Evolutionary conservation across 2,113 vertebrate species (phyloP).

Genomic region (Gymnobelideus leadbeateri): DNA sequence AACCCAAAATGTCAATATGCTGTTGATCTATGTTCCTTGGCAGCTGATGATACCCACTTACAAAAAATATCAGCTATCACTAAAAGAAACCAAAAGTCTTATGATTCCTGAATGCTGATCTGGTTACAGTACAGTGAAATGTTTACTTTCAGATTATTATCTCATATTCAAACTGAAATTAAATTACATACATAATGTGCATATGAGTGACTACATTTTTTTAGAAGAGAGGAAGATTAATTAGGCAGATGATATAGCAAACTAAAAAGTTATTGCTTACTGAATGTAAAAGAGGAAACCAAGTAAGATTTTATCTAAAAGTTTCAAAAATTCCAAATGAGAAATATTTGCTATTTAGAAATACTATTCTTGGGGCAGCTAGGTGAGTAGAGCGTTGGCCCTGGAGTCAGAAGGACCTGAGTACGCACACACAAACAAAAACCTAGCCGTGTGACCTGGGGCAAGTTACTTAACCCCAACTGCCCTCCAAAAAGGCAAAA

Average conservation of each 20-base stretch:
- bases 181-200: background rate
- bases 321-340: background rate
- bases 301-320: background rate
- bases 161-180: conserved; percentile 24
- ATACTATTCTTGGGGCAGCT: background rate
- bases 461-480: too few relatives aligned
- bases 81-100: background rate
- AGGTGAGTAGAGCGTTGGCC: too few relatives aligned
- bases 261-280: conserved; percentile 1
- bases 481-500: too few relatives aligned
- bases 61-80: background rate
- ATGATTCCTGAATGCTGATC: background rate
- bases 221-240: background rate
- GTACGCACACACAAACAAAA: too few relatives aligned
- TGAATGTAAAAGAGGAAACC: background rate
- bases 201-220: background rate
- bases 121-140: background rate
- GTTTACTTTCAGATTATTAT: conserved; percentile 30
- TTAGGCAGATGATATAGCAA: background rate
- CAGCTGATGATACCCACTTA: background rate
- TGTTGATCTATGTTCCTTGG: background rate
- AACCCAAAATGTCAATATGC: background rate
- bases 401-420: too few relatives aligned
- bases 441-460: too few relatives aligned
- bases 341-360: background rate